Conservation (phyloP, 2,888 invertebrate species). For the Drosophila peninsularis region DNA sequence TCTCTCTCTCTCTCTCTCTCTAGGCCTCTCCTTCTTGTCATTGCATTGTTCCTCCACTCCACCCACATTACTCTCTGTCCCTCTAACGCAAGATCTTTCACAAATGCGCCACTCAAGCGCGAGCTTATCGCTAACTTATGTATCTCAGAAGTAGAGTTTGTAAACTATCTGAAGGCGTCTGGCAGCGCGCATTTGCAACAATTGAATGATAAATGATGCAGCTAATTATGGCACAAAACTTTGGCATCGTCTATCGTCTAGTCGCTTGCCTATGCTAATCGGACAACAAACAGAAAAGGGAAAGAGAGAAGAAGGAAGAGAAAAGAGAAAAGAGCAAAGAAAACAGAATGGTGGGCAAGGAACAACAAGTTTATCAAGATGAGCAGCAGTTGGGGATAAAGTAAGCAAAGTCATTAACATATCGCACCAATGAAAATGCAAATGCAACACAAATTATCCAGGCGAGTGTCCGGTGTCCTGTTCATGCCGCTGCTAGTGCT, state of each 20-base stretch:
- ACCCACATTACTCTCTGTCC: not conserved
- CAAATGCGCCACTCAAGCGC: not conserved
- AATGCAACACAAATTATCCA: slow-evolving; percentile 72
- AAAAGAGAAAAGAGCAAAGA: slow-evolving; percentile 31
- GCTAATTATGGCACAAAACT: slow-evolving; percentile 57
- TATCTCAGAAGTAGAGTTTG: slow-evolving; percentile 5
- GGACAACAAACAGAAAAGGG: slow-evolving; percentile 35
- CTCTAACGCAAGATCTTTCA: not conserved
- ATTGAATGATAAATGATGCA: slow-evolving; percentile 63
- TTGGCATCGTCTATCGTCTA: slow-evolving; percentile 30
- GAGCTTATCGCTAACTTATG: slow-evolving; percentile 9
- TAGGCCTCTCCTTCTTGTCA: no score
- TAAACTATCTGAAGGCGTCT: slow-evolving; percentile 5
- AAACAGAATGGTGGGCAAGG: slow-evolving; percentile 17
- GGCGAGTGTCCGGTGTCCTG: slow-evolving; percentile 30
- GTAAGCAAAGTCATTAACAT: slow-evolving; percentile 78
- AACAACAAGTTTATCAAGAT: slow-evolving; percentile 50
- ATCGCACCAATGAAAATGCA: slow-evolving; percentile 78
- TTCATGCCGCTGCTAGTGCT: slow-evolving; percentile 11
- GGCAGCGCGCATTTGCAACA: slow-evolving; percentile 19
- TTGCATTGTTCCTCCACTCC: not conserved
- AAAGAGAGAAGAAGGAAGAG: not conserved
- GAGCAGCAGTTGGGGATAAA: slow-evolving; percentile 40
- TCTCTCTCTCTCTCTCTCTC: not conserved
- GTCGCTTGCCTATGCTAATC: slow-evolving; percentile 51